These are phyloP conservation scores for Agelas oroides DNA, from an alignment of 37 sponge, comb jelly and placozoan genomes.

Conservation along the genomic window DNA sequence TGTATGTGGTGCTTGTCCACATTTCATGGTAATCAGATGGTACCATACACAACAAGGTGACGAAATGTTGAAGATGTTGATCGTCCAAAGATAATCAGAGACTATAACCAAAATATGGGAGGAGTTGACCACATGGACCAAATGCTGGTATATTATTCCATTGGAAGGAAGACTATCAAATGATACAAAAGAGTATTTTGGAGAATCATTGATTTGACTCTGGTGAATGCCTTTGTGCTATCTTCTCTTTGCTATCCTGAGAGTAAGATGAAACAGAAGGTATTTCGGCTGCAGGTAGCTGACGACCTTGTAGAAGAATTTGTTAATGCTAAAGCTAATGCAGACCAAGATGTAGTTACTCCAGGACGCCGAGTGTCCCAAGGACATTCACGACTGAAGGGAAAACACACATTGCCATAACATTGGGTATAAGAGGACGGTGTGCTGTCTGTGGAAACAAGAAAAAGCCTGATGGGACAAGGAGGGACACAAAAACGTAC, in stretches of 20 bases:
- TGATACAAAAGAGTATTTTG: slow-evolving; percentile 37
- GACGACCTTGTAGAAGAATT: not conserved
- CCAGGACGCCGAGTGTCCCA: not conserved
- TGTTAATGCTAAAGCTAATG: not conserved
- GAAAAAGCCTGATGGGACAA: no score
- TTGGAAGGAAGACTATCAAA: slow-evolving; percentile 7
- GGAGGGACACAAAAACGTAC: no score
- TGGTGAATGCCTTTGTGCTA: slow-evolving; percentile 19
- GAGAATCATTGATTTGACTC: slow-evolving; percentile 5
- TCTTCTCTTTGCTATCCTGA: not conserved
- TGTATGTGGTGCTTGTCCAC: slow-evolving; percentile 5
- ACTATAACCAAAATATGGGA: slow-evolving; percentile 23
- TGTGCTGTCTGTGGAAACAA: slow-evolving; percentile 26
- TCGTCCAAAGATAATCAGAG: not conserved
- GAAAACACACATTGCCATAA: slow-evolving; percentile 22
- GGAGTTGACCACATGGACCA: not conserved
- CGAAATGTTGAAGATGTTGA: not conserved
- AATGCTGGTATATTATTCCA: not conserved
- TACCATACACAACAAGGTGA: not conserved
- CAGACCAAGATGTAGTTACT: not conserved
- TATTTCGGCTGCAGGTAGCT: slow-evolving; percentile 10
- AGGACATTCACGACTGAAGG: not conserved
- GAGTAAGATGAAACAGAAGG: not conserved
- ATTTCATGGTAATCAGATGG: not conserved
- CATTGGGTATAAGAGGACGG: not conserved